These are phyloP conservation scores for Gisinianus flammeolus DNA, from an alignment of 2,888 invertebrate genomes.

Conservation along the genomic window DNA sequence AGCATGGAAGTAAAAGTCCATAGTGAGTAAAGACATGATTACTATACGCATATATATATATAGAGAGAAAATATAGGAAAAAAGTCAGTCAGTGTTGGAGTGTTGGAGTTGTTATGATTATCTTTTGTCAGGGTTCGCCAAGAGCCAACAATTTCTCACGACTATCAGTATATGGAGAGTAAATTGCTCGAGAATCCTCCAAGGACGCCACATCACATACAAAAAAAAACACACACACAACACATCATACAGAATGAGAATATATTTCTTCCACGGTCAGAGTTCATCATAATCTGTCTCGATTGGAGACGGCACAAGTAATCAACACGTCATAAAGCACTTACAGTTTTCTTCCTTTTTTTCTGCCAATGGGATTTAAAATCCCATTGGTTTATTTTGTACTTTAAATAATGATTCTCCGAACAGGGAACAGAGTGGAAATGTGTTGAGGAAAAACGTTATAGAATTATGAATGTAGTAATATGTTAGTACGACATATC, in stretches of 20 bases:
- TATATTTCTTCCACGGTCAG: constrained; percentile 34
- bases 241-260: constrained; percentile 24
- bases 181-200: too few species aligned
- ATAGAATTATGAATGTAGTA: too few species aligned
- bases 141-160: not conserved
- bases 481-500: too few species aligned
- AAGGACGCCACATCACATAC: not conserved
- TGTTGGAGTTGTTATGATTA: not conserved
- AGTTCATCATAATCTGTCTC: constrained; percentile 34
- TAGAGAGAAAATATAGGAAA: too few species aligned
- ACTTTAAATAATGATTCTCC: constrained; percentile 26
- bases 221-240: too few species aligned
- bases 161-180: not conserved
- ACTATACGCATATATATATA: not conserved
- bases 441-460: too few species aligned
- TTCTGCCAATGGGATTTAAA: constrained; percentile 21
- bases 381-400: constrained; percentile 30
- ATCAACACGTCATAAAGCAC: constrained; percentile 39
- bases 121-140: not conserved
- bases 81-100: too few species aligned
- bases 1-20: not conserved
- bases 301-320: constrained; percentile 29
- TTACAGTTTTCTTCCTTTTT: constrained; percentile 13
- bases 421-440: too few species aligned
- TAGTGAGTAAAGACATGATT: not conserved